Conservation (phyloP, 2,888 invertebrate species). For the Globia sparganii region DNA sequence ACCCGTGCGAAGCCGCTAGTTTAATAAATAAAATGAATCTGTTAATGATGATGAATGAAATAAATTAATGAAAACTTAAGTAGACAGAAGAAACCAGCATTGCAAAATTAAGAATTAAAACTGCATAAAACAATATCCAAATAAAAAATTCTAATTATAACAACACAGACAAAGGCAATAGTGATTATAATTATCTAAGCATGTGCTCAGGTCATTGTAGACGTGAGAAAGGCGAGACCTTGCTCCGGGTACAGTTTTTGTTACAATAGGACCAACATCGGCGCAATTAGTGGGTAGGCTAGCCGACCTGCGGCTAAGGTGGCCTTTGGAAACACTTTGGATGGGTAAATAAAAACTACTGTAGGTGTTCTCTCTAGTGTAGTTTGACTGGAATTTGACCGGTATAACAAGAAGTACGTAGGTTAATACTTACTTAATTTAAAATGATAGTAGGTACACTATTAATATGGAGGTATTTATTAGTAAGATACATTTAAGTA, state of each 20-base stretch:
- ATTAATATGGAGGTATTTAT: background rate
- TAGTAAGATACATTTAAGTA: background rate
- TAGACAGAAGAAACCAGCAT: background rate
- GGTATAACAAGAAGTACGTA: too few relatives aligned
- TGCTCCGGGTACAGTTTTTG: slow-evolving; percentile 57
- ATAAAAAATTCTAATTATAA: slow-evolving; percentile 48
- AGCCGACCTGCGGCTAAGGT: slow-evolving; percentile 16
- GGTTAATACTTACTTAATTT: background rate
- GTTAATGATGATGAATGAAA: background rate
- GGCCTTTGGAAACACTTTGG: slow-evolving; percentile 17
- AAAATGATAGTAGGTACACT: background rate
- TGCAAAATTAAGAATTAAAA: slow-evolving; percentile 11
- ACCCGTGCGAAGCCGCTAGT: too few relatives aligned
- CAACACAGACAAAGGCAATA: slow-evolving; percentile 53
- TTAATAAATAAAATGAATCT: background rate
- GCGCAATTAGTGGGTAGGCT: slow-evolving; percentile 42
- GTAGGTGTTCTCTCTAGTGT: background rate
- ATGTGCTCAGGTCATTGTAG: slow-evolving; percentile 49
- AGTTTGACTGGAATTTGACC: background rate
- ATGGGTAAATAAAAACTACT: slow-evolving; percentile 9
- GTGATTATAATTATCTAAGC: slow-evolving; percentile 64
- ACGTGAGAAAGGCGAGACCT: slow-evolving; percentile 68
- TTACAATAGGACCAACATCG: slow-evolving; percentile 54
- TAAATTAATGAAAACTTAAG: too few relatives aligned
- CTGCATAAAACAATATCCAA: slow-evolving; percentile 27